These are phyloP conservation scores for Halcyon senegalensis DNA, from an alignment of 2,113 vertebrate species.

Conservation along the genomic window DNA sequence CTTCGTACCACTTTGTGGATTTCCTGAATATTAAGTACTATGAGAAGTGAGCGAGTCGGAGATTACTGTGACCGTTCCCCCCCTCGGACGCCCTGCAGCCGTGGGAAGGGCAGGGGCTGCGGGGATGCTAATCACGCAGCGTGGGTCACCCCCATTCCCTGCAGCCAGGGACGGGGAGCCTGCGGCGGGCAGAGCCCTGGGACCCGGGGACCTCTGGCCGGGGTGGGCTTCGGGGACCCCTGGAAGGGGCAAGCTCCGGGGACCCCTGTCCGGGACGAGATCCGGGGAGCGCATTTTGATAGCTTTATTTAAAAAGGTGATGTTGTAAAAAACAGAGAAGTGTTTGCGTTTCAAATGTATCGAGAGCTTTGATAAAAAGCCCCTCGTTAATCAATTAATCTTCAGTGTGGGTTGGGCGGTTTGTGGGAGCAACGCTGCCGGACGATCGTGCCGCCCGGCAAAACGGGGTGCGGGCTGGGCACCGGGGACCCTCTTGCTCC, in stretches of 20 bases:
- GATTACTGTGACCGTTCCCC: not conserved
- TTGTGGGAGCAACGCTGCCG: not conserved
- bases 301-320: accelerated
- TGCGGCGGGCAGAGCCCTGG: not conserved
- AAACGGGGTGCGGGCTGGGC: not conserved
- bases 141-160: not conserved
- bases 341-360: not conserved
- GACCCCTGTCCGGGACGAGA: no score
- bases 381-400: no score
- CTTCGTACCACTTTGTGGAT: constrained; percentile 43
- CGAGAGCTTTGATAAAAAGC: not conserved
- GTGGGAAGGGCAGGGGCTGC: not conserved
- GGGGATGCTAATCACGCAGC: not conserved
- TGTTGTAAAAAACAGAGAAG: not conserved
- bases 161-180: not conserved
- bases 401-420: not conserved
- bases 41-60: not conserved
- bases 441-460: not conserved
- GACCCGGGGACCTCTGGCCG: no score
- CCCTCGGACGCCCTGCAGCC: not conserved
- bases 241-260: no score
- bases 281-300: not conserved
- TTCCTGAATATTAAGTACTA: constrained; percentile 62
- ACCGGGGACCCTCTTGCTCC: no score
- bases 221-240: not conserved